Percentiles rank a stretch among this genome's conserved stretches.
These are phyloP conservation scores for Amorpha juglandis DNA, from an alignment of 2,888 invertebrate species.

Conservation along the genomic window DNA sequence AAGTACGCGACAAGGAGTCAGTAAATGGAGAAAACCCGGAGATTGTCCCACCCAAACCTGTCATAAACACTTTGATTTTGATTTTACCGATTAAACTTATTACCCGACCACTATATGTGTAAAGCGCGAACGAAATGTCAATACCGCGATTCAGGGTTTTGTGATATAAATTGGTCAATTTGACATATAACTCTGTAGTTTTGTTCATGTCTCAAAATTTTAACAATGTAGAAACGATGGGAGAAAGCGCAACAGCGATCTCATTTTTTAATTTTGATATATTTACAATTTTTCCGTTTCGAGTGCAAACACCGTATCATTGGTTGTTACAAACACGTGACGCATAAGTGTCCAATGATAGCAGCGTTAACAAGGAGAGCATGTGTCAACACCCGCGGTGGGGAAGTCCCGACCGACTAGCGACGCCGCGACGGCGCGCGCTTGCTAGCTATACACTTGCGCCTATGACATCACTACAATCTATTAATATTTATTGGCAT, in stretches of 20 bases:
- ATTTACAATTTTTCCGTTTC: background rate
- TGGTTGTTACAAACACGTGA: background rate
- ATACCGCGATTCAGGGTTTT: constrained; percentile 2
- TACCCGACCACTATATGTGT: background rate
- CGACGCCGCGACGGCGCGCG: too few relatives aligned
- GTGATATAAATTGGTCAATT: too few relatives aligned
- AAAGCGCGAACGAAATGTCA: background rate
- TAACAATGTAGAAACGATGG: background rate
- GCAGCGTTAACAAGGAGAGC: too few relatives aligned
- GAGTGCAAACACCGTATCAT: background rate
- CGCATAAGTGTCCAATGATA: too few relatives aligned
- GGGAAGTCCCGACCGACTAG: too few relatives aligned
- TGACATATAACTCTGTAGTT: background rate
- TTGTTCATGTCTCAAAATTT: background rate
- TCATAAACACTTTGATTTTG: too few relatives aligned
- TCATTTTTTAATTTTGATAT: background rate
- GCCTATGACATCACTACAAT: too few relatives aligned
- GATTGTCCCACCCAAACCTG: too few relatives aligned
- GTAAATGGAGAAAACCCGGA: constrained; percentile 5
- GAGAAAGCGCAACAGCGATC: background rate
- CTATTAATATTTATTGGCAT: too few relatives aligned
- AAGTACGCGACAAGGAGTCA: background rate
- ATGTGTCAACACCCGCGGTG: too few relatives aligned
- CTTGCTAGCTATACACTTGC: too few relatives aligned
- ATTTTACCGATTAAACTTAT: too few relatives aligned